Evolutionary conservation across 2,113 vertebrate species (phyloP).

Genomic region (Rostratula benghalensis): DNA sequence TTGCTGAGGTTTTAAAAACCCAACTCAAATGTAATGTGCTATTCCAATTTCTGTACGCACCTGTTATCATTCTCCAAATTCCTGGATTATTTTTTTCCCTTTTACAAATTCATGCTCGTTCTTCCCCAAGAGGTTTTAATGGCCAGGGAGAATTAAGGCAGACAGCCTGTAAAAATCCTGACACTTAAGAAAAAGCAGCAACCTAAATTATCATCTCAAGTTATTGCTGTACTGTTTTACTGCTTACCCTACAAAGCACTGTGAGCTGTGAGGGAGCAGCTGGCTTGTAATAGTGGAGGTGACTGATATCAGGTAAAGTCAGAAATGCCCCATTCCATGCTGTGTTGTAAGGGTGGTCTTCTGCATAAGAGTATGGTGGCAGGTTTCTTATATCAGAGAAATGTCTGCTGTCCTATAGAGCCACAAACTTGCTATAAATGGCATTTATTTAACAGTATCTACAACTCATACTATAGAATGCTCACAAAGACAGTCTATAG

Average conservation of each 20-base stretch:
- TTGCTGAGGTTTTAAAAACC: slow-evolving; percentile 1
- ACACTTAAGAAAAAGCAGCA: background rate
- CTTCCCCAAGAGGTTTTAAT: slow-evolving; percentile 25
- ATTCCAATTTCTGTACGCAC: slow-evolving; percentile 22
- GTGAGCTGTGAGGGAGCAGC: background rate
- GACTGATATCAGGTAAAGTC: background rate
- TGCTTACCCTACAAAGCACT: background rate
- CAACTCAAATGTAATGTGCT: background rate
- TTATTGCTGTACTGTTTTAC: background rate
- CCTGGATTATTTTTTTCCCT: background rate
- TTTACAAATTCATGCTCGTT: background rate
- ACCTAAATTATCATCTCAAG: slow-evolving; percentile 7
- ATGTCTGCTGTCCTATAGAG: background rate
- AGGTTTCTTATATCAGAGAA: background rate
- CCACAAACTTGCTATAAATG: background rate
- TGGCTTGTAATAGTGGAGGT: background rate
- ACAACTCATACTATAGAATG: background rate
- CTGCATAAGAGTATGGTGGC: background rate
- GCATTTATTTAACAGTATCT: background rate
- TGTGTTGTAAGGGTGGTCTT: background rate
- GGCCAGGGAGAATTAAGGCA: slow-evolving; percentile 5
- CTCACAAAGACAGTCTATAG: background rate
- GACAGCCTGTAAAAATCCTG: slow-evolving; percentile 16
- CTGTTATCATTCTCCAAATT: background rate
- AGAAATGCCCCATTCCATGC: background rate